Evolutionary conservation across 2,113 vertebrate species (phyloP).

Genomic region (Actenoides hombroni): DNA sequence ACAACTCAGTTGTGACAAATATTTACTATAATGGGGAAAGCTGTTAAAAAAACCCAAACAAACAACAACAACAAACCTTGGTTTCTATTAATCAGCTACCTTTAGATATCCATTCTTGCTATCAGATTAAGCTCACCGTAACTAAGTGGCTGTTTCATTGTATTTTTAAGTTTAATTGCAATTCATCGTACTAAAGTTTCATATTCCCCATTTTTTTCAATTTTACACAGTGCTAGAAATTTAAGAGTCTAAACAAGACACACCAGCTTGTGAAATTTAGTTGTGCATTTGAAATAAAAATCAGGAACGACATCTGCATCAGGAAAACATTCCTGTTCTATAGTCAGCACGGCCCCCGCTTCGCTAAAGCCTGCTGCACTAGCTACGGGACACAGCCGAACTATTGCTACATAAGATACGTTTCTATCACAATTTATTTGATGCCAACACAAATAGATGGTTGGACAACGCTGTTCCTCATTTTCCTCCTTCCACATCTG

Average conservation of each 20-base stretch:
- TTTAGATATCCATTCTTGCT: neutral
- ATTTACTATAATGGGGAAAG: slow-evolving; percentile 24
- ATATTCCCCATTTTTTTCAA: neutral
- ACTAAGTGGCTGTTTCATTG: neutral
- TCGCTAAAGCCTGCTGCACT: neutral
- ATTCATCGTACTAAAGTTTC: neutral
- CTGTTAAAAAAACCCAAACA: neutral
- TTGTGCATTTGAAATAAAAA: neutral
- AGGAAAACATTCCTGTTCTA: neutral
- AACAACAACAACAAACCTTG: neutral
- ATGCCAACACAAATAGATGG: neutral
- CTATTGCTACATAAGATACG: neutral
- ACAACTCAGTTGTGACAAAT: neutral
- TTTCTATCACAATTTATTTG: neutral
- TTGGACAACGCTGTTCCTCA: neutral
- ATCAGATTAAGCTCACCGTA: neutral
- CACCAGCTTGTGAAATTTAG: neutral
- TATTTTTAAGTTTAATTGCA: neutral
- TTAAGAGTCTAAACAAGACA: neutral
- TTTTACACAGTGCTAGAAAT: neutral
- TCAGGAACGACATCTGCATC: neutral
- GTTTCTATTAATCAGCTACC: slow-evolving; percentile 25
- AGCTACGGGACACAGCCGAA: neutral
- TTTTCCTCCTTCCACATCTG: neutral
- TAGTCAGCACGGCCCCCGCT: rapidly evolving